These are phyloP conservation scores for Plectrocnemia conspersa DNA, from an alignment of 1,140 invertebrate genomes.

Conservation along the genomic window DNA sequence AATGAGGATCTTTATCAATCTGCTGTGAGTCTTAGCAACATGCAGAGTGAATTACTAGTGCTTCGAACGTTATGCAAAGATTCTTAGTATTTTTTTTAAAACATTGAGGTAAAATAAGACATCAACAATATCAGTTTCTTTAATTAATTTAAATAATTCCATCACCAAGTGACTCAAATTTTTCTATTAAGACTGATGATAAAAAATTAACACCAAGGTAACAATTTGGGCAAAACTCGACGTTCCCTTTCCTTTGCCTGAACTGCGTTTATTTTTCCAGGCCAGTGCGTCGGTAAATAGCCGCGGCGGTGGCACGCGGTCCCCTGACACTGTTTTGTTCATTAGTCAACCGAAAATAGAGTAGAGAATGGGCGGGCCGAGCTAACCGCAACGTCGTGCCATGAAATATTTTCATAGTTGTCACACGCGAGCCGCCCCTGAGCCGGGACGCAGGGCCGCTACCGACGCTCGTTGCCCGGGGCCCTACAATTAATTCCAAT, in stretches of 20 bases:
- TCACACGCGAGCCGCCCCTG: conserved; percentile 1
- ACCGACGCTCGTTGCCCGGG: neutral
- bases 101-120: too few species aligned
- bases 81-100: too few species aligned
- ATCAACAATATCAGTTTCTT: too few species aligned
- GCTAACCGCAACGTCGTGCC: conserved; percentile 13
- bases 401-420: conserved; percentile 23
- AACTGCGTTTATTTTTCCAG: conserved; percentile 1
- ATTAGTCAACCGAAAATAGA: conserved; percentile 33
- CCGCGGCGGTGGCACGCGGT: conserved; percentile 12
- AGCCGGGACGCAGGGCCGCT: too few species aligned
- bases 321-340: conserved; percentile 26
- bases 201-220: neutral
- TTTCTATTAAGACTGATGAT: too few species aligned
- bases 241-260: neutral
- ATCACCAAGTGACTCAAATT: too few species aligned
- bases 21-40: too few species aligned
- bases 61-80: too few species aligned
- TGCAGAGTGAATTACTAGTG: too few species aligned
- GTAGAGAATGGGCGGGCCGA: conserved; percentile 25
- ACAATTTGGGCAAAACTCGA: neutral
- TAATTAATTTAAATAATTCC: too few species aligned
- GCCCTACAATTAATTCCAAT: neutral
- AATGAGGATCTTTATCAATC: too few species aligned
- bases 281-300: conserved; percentile 15